Evolutionary conservation across 2,888 invertebrate species (phyloP).

Genomic region (Campoplex nolae): DNA sequence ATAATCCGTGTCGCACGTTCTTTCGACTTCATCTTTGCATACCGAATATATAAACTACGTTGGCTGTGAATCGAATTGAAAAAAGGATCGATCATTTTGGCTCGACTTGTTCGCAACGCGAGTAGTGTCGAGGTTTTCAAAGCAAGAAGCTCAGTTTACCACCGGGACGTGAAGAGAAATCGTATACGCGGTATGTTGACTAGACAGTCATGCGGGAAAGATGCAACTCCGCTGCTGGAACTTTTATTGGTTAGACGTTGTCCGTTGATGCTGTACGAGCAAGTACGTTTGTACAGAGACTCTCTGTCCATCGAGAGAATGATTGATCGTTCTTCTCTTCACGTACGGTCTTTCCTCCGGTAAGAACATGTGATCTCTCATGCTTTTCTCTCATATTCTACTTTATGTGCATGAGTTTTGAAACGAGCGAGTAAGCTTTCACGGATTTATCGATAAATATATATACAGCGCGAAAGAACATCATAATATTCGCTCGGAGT

Average conservation of each 20-base stretch:
- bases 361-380: conserved; percentile 33
- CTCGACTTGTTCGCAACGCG: conserved; percentile 65
- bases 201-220: conserved; percentile 16
- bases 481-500: conserved; percentile 65
- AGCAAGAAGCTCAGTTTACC: conserved; percentile 47
- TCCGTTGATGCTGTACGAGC: conserved; percentile 42
- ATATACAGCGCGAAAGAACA: conserved; percentile 67
- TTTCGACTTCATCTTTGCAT: conserved; percentile 41
- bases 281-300: conserved; percentile 35
- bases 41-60: conserved; percentile 5
- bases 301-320: conserved; percentile 53
- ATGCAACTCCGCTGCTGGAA: conserved; percentile 42
- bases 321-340: conserved; percentile 69
- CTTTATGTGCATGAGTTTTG: neutral
- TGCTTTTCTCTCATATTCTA: conserved; percentile 20
- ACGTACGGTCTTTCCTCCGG: neutral
- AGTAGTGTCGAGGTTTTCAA: conserved; percentile 8
- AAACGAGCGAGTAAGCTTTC: conserved; percentile 28
- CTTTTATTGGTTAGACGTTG: conserved; percentile 58
- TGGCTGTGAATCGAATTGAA: conserved; percentile 61
- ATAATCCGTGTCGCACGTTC: conserved; percentile 52
- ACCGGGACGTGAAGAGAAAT: conserved; percentile 50
- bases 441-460: conserved; percentile 68
- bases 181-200: conserved; percentile 49
- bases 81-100: conserved; percentile 71